These are phyloP conservation scores for Moxostoma hubbsi DNA, from an alignment of 2,797 vertebrate genomes.

Conservation along the genomic window DNA sequence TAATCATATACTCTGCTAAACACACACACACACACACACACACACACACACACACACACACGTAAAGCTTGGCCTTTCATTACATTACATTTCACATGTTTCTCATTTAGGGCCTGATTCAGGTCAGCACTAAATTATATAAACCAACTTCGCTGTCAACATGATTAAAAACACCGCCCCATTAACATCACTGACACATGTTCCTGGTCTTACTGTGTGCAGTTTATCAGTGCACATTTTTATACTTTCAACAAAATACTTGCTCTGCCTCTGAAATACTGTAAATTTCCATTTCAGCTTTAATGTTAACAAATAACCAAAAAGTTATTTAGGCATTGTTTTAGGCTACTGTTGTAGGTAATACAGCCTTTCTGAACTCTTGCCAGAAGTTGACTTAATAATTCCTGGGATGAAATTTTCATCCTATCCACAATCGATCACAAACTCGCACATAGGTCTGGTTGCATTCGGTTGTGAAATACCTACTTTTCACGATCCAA, in stretches of 20 bases:
- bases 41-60: neutral
- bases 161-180: neutral
- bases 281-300: neutral
- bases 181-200: neutral
- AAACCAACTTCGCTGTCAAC: neutral
- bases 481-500: too few species aligned
- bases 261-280: too few species aligned
- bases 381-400: too few species aligned
- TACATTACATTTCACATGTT: neutral
- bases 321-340: neutral
- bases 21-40: neutral
- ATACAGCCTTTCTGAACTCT: too few species aligned
- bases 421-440: too few species aligned
- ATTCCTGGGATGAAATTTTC: too few species aligned
- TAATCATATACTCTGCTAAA: conserved; percentile 8
- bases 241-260: too few species aligned
- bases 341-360: neutral
- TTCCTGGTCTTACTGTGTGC: too few species aligned
- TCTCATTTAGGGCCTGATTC: neutral
- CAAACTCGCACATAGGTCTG: too few species aligned
- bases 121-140: neutral
- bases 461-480: too few species aligned
- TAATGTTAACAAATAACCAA: neutral
- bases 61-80: neutral
- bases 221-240: too few species aligned